Percentiles rank a stretch among this genome's conserved stretches.
phyloP scores from a whole-genome alignment of 2,888 invertebrate species.

The Fragum whitleyi region DNA sequence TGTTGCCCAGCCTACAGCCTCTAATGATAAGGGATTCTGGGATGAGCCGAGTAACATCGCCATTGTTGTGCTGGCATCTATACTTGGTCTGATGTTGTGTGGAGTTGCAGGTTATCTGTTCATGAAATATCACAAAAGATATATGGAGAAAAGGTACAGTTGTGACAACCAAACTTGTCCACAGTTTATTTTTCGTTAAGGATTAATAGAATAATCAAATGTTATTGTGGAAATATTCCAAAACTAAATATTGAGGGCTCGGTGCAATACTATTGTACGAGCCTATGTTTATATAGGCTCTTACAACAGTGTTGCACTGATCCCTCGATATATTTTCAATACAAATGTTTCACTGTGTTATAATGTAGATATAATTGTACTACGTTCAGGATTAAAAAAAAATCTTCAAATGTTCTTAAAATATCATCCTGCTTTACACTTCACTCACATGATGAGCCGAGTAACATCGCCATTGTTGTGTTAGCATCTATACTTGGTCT shows the following conservation, averaged over 20 bases:
- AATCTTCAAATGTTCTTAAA: too few relatives aligned
- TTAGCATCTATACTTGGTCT: conserved; percentile 20
- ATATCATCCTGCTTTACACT: too few relatives aligned
- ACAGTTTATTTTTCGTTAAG: not conserved
- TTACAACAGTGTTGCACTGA: too few relatives aligned
- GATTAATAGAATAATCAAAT: too few relatives aligned
- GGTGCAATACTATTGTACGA: too few relatives aligned
- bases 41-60: conserved; percentile 38
- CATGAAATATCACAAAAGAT: not conserved
- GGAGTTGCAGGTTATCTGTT: conserved; percentile 16
- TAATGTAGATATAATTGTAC: too few relatives aligned
- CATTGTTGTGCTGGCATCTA: conserved; percentile 21
- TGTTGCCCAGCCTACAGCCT: not conserved
- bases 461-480: conserved; percentile 34
- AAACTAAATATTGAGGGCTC: too few relatives aligned
- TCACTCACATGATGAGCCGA: conserved; percentile 35
- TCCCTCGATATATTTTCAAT: too few relatives aligned
- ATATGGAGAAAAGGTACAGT: not conserved
- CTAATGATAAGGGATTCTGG: conserved; percentile 29
- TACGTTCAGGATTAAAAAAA: too few relatives aligned
- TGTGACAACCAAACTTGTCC: not conserved
- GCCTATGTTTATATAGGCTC: too few relatives aligned
- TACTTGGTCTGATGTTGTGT: conserved; percentile 13
- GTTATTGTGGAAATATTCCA: too few relatives aligned
- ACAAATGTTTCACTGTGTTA: too few relatives aligned